Evolutionary conservation across 2,888 invertebrate genomes (phyloP).

Genomic region (Apotomis betuletana): DNA sequence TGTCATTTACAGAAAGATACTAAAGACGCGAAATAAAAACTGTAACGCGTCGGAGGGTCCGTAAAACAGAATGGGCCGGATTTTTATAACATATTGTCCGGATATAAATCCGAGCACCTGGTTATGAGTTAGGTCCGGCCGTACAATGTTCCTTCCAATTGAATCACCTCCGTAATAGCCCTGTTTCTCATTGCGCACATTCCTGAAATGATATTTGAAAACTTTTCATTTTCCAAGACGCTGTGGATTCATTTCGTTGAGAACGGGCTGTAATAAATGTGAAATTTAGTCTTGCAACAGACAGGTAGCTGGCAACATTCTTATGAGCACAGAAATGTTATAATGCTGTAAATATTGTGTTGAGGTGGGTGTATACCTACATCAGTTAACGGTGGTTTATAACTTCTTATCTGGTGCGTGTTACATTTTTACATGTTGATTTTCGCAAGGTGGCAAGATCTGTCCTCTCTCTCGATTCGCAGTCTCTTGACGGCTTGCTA

Average conservation of each 20-base stretch:
- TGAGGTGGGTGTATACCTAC: too few relatives aligned
- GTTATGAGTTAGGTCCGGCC: conserved; percentile 61
- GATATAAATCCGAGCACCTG: conserved; percentile 68
- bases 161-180: conserved; percentile 53
- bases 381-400: too few relatives aligned
- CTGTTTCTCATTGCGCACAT: conserved; percentile 37
- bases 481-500: too few relatives aligned
- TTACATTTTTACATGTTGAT: too few relatives aligned
- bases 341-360: neutral
- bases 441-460: too few relatives aligned
- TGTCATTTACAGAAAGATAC: conserved; percentile 46
- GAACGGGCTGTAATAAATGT: conserved; percentile 22
- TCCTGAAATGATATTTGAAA: conserved; percentile 30
- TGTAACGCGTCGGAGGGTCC: conserved; percentile 51
- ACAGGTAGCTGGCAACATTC: neutral
- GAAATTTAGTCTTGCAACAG: conserved; percentile 6
- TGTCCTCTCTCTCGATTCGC: too few relatives aligned
- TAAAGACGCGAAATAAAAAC: conserved; percentile 53
- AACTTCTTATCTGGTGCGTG: too few relatives aligned
- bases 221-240: conserved; percentile 27
- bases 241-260: conserved; percentile 11
- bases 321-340: neutral
- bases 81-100: conserved; percentile 71
- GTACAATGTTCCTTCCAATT: conserved; percentile 60
- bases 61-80: conserved; percentile 63